Evolutionary conservation across 2,888 invertebrate species (phyloP), one percentile per base, ranked within the genome.

Genomic region (Margaritifera margaritifera): DNA sequence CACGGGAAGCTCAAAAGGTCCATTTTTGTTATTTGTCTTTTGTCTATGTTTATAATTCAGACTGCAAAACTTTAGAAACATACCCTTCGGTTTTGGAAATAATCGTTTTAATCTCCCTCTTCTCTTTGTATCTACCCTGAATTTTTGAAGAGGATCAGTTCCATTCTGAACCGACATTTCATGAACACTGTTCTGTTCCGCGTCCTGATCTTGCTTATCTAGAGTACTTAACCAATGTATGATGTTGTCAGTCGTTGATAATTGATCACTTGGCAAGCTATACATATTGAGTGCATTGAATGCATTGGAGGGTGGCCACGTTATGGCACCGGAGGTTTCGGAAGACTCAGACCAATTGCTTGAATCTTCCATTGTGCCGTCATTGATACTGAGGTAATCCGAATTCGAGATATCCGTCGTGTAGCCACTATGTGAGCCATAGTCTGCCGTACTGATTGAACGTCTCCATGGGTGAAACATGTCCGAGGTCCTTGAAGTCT

Each of bases 261-360:
- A 68, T 56, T 71, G 75, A 57, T 81, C 78, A 52, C 67, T 72
- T 4, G 81, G 75, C 42, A 81, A 74, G 25, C 71, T 70, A 54
- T 78, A 79, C 51, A 72, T 67, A 54, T 78, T 78, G 15, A 78
- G 66, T 55, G 79, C 62, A 50, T 72, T 74, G n/a, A 74, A 68
- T n/a, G 71, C 66, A 22, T 74, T 78, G 20, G 79, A 75, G 20
- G 78, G 81, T n/a, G 81, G 79, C 81, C 81, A 81, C 56, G 81
- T 80, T 22, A 74, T 53, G 6, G 80, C 80, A 42, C 71, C 66
- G 58, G 76, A 78, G 24, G 81, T 80, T 59, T 77, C 76, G n/a
- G 75, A 78, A 5, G 74, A 72, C 51, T 67, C 74, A 20, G 77
- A 69, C 70, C 74, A 74, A 18, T 72, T 70, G 51, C 72, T 69